A percentile compares a stretch with the other conserved stretches of the same genome.
Conservation (phyloP, 2,113 vertebrate genomes). For the Nycticryphes semicollaris region DNA sequence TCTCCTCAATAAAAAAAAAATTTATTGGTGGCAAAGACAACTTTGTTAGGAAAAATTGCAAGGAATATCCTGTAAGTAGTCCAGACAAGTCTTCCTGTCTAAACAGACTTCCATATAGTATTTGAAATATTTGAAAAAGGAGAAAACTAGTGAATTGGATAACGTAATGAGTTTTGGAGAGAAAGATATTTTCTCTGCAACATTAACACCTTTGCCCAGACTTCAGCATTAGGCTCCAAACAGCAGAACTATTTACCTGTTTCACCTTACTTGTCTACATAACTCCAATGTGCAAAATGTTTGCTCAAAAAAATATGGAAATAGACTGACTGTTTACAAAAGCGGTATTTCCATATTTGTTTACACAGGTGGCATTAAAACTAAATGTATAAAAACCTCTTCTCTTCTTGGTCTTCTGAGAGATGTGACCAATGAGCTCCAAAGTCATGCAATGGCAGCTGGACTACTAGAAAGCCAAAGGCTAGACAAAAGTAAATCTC, state of each 20-base stretch:
- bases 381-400: slow-evolving; percentile 36
- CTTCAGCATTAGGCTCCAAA: not conserved
- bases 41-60: not conserved
- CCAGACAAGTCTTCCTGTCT: not conserved
- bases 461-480: slow-evolving; percentile 12
- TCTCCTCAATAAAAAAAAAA: not conserved
- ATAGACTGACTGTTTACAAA: not conserved
- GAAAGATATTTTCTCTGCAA: not conserved
- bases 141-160: not conserved
- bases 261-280: not conserved
- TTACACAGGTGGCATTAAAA: not conserved
- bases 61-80: not conserved
- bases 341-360: not conserved
- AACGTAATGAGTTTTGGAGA: not conserved
- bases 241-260: not conserved
- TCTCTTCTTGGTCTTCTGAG: slow-evolving; percentile 77
- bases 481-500: not conserved
- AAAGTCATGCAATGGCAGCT: slow-evolving; percentile 14
- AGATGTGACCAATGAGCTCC: slow-evolving; percentile 66
- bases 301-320: rapidly evolving
- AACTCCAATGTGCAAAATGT: rapidly evolving
- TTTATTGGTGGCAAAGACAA: not conserved
- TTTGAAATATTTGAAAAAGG: not conserved
- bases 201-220: not conserved
- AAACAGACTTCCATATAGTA: not conserved